Percentiles rank a stretch among this genome's conserved stretches.
These are phyloP conservation scores for Microvelia longipes DNA, from an alignment of 1,140 invertebrate species.

Conservation along the genomic window DNA sequence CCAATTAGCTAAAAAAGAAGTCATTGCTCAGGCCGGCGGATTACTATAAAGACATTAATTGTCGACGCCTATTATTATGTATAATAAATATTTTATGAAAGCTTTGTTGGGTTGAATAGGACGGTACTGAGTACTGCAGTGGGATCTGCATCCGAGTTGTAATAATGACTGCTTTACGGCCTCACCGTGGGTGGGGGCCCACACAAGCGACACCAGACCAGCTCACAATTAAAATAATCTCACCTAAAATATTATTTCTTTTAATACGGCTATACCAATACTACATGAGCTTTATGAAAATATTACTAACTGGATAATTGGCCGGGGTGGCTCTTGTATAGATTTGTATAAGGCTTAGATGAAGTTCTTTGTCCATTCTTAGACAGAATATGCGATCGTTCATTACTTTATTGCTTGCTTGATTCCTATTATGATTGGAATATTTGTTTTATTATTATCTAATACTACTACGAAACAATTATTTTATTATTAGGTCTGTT, in stretches of 20 bases:
- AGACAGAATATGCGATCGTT: too few species aligned
- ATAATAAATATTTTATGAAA: conserved; percentile 6
- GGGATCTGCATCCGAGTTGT: background rate
- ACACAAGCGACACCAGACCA: background rate
- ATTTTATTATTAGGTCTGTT: too few species aligned
- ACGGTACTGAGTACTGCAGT: background rate
- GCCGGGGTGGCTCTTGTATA: background rate
- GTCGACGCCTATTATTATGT: conserved; percentile 1
- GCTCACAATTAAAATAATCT: conserved; percentile 2
- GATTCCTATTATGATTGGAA: too few species aligned
- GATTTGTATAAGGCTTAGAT: too few species aligned
- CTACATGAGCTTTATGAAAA: background rate
- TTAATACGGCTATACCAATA: too few species aligned
- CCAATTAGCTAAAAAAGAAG: background rate
- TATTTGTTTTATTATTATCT: too few species aligned
- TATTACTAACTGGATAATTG: background rate
- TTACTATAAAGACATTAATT: background rate
- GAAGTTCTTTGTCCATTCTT: too few species aligned
- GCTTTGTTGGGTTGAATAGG: background rate
- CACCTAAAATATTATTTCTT: background rate
- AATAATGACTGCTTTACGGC: conserved; percentile 3
- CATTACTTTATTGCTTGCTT: too few species aligned
- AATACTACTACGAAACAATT: too few species aligned
- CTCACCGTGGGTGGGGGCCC: background rate
- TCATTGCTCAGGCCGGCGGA: background rate